Base-by-base conservation (phyloP, 2,888 invertebrate genomes). In the Byasa hedistus region DNA sequence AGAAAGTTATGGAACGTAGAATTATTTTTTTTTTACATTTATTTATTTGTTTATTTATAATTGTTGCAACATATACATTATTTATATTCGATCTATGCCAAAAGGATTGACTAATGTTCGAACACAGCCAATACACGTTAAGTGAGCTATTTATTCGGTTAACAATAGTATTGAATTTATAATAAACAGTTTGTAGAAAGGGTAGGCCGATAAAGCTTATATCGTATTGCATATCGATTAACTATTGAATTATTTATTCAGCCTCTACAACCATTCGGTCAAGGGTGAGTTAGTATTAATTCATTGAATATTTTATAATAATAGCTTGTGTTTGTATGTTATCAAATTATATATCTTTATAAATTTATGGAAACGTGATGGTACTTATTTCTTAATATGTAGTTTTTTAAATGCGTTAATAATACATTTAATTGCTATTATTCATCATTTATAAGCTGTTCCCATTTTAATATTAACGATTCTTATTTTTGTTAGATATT, bases 191-290 rank as follows among this genome's bases (percentile, higher is more conserved):
- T 71, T 70, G 64, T 69, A 70, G 68, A 70, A 72, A 73, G 71
- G 72, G 72, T 69, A 69, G 3, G 55, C 62, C 64, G 68, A 70
- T 67, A 71, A 72, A 68, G 65, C 68, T 68, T 60, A 75, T 81
- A 82, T 84, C 82, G 75, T 73, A 72, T 74, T 73, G 79, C 71
- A 78, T 82, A 84, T 85, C 82, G 79, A 81, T 81, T 76, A 74
- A 76, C 76, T 69, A 63, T 73, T 80, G 80, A 81, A 84, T 83
- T 77, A 85, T 84, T 85, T 76, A 76, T 72, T 70, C 72, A 81
- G 69, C 55, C 71, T 73, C 68, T 71, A 68, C 69, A 55, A 62
- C 64, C 66, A 64, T 70, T 68, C 62, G 22, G n/a, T 51, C 44
- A 15, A n/a, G 10, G 48, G 48, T 27, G 22, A 5, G 21, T 22